A percentile compares a stretch with the other conserved stretches of the same genome.
These are phyloP conservation scores for Lanistes nyassanus DNA, from an alignment of 1,140 invertebrate genomes.

Conservation along the genomic window DNA sequence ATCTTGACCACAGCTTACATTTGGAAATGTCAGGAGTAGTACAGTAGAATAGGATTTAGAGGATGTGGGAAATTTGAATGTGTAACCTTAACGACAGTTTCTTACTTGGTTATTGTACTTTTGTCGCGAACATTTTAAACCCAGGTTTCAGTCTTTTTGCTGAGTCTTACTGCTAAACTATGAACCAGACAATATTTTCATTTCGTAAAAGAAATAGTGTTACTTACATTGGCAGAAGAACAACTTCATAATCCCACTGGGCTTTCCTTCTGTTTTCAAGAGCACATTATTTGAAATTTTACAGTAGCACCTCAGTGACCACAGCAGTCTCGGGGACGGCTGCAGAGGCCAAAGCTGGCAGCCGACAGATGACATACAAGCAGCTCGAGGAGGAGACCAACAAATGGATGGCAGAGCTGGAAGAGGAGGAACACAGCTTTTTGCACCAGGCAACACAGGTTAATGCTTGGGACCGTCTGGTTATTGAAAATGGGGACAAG, in stretches of 20 bases:
- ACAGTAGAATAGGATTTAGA: not conserved
- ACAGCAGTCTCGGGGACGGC: not conserved
- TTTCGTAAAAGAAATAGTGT: not conserved
- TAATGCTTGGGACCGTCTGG: conserved; percentile 91
- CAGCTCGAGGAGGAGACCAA: conserved; percentile 94
- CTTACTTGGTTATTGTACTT: not conserved
- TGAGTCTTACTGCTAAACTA: not conserved
- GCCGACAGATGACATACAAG: conserved; percentile 78
- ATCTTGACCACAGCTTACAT: not conserved
- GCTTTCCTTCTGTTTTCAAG: not conserved
- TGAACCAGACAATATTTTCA: not conserved
- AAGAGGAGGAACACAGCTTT: conserved; percentile 93
- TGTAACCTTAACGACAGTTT: not conserved
- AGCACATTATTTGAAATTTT: not conserved
- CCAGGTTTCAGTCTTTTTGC: not conserved
- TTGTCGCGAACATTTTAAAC: not conserved
- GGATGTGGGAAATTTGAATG: not conserved
- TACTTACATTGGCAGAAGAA: not conserved
- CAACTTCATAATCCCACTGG: not conserved
- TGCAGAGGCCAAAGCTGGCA: conserved; percentile 12
- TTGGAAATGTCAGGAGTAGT: not conserved
- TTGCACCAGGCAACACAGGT: conserved; percentile 93
- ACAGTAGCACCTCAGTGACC: not conserved
- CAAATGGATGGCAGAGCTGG: conserved; percentile 93
- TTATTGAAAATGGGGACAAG: conserved; percentile 92